Base-by-base conservation (phyloP, 2,797 vertebrate genomes). In the Clangula hyemalis region DNA sequence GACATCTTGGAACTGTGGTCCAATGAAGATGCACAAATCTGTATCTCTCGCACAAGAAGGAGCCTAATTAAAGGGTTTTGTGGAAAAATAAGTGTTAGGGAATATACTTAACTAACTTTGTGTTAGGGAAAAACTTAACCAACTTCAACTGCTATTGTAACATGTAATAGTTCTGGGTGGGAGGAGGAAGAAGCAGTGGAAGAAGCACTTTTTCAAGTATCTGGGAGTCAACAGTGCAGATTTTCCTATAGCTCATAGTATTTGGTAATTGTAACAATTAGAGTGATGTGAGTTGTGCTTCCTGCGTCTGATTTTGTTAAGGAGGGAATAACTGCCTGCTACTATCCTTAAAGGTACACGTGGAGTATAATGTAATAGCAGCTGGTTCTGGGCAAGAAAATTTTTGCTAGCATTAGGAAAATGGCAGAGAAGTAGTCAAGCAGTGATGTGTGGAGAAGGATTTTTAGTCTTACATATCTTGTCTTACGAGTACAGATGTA, bases 111-210 rank as follows among this genome's bases (percentile, higher is more conserved):
- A 19, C 20, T 12, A n/a, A 22, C 11, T 73, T 72, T 1, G 0
- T 36, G 8, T 28, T 43, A 27, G 27, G 39, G 32, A 83, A 73
- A 49, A 21, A 39, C 7, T 69, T 70, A 41, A 19, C 20, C 13
- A n/a, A 25, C 11, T 73, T 72, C 2, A 4, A 8, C 24, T 24
- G 11, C 61, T 90, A 1, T 45, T n/a, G 39, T 30, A 45, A 8
- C 8, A 4, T 2, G 0, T 45, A 56, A 17, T 4, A 38, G 7
- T 38, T 93, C n/a, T 53, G 24, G n/a, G 1, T 39, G 43, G 19
- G 14, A 61, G 57, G 61, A 85, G 15, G 18, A n/a, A 87, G 51
- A 76, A 89, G 53, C 16, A 9, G 3, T 70, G 20, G 18, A 30
- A 87, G 49, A 77, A 89, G 53, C 18, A 9, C 3, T 70, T 87